Base-by-base conservation (phyloP, 2,888 invertebrate genomes). In the Hydraecia micacea region DNA sequence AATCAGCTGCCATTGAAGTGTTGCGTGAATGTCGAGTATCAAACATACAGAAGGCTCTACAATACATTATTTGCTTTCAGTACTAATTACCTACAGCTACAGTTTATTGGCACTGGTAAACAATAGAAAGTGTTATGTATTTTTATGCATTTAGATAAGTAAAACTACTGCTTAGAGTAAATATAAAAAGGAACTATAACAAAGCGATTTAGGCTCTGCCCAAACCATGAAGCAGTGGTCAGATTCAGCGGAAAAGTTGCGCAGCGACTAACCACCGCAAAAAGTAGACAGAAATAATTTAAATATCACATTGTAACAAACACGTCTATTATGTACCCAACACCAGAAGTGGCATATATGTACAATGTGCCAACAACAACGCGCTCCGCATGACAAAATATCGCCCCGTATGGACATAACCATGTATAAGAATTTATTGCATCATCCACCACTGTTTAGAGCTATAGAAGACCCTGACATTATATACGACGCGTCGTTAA, bases 401-500 rank as follows among this genome's bases (percentile, higher is more conserved):
- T 70, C 70, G 21, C n/a, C 25, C 75, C 73, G 65, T 77, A 62
- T 70, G 49, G 67, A 68, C 39, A 49, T 73, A 71, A 39, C 52
- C 49, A 46, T 58, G 66, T 65, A 68, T 49, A 49, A n/a, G 52
- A 18, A 84, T 83, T 79, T 86, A 87, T 80, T 73, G 60, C 77
- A 52, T 46, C 67, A 39, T 73, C 68, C 68, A 69, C 67, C 65
- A 55, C 36, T 77, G 77, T 86, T 83, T 77, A 75, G 69, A 71
- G 74, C 74, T 79, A 84, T 85, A 75, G 78, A 79, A 69, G 42
- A 55, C 55, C 58, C 32, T 73, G 66, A 74, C 75, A 82, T 77
- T 77, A 80, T 80, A 69, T 63, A 74, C 18, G 49, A 28, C 0
- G 7, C 55, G 68, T 76, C 25, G 72, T 75, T 79, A 75, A 75